Evolutionary conservation across 2,797 vertebrate genomes (phyloP), one percentile per base, ranked within the genome.

Genomic region (Acipenser ruthenus): DNA sequence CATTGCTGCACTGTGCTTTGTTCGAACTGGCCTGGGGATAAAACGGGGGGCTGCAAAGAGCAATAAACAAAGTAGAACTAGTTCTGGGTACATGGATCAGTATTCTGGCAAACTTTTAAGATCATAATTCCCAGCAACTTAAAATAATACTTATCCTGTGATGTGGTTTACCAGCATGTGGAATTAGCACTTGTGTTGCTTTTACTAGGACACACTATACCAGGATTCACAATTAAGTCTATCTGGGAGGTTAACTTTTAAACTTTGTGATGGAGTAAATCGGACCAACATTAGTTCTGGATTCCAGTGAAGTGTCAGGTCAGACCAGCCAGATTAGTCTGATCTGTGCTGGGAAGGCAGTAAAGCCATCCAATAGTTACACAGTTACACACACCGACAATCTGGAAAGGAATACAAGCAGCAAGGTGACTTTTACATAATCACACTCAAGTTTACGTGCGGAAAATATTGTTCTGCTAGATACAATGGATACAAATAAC

Each of bases 51-150:
- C 80, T 75, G 79, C 67, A 65, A 79, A 79, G 80, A 75, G 72
- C 68, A 84, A 79, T 80, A 73, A 82, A 87, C 86, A 90, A 87
- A 90, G 79, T 80, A 80, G 82, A 83, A 85, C 82, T 85, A 81
- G 84, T 86, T 85, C 74, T 64, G 77, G 72, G 75, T 74, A 75
- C 67, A 73, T 73, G 76, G 78, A 73, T 75, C 83, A 75, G 73
- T 64, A 70, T 62, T 68, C 74, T 87, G 84, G 84, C 84, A 86
- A 78, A 67, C 73, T 79, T 85, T 87, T 86, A 87, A 81, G 49
- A 72, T 48, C 67, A 76, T 71, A 82, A 76, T 87, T 86, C 81
- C 82, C 77, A 83, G 84, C 81, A 86, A 82, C 70, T 63, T 71
- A 37, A 76, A 72, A 85, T 80, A 82, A 83, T 86, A 81, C 87